phyloP scores from a whole-genome alignment of 1,140 invertebrate genomes.

The Drosophila miranda region DNA sequence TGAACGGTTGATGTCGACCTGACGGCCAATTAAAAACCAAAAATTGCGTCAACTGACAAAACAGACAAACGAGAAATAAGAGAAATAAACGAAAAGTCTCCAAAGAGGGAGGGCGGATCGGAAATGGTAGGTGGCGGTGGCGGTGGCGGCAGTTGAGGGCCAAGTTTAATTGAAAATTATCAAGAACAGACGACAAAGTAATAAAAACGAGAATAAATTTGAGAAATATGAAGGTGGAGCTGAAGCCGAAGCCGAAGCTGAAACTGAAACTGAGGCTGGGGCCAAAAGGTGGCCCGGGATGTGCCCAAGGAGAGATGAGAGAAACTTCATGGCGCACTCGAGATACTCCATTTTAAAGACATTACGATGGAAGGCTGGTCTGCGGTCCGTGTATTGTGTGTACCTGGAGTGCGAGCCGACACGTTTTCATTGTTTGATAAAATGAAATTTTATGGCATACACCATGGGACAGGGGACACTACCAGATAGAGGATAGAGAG shows the following conservation, averaged over 20 bases:
- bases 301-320: slow-evolving; percentile 40
- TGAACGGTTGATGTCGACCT: slow-evolving; percentile 55
- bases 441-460: slow-evolving; percentile 76
- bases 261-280: background rate
- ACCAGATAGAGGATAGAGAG: background rate
- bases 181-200: slow-evolving; percentile 24
- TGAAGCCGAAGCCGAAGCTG: too few relatives aligned
- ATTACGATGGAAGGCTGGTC: slow-evolving; percentile 16
- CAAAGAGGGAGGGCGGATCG: too few relatives aligned
- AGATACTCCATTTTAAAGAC: slow-evolving; percentile 42
- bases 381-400: slow-evolving; percentile 1
- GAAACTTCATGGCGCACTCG: slow-evolving; percentile 31
- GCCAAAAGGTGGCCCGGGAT: slow-evolving; percentile 19
- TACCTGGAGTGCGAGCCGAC: slow-evolving; percentile 48
- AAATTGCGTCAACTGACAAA: slow-evolving; percentile 44
- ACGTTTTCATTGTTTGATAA: slow-evolving; percentile 79
- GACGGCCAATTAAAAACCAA: slow-evolving; percentile 63
- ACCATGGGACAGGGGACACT: slow-evolving; percentile 25
- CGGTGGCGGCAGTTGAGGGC: background rate
- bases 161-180: slow-evolving; percentile 65
- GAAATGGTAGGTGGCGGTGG: too few relatives aligned
- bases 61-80: slow-evolving; percentile 16
- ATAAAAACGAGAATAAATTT: slow-evolving; percentile 21
- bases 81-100: background rate
- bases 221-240: background rate